A percentile compares a stretch with the other conserved stretches of the same genome.
phyloP scores from a whole-genome alignment of 1,140 invertebrate genomes.

The Galleria mellonella region DNA sequence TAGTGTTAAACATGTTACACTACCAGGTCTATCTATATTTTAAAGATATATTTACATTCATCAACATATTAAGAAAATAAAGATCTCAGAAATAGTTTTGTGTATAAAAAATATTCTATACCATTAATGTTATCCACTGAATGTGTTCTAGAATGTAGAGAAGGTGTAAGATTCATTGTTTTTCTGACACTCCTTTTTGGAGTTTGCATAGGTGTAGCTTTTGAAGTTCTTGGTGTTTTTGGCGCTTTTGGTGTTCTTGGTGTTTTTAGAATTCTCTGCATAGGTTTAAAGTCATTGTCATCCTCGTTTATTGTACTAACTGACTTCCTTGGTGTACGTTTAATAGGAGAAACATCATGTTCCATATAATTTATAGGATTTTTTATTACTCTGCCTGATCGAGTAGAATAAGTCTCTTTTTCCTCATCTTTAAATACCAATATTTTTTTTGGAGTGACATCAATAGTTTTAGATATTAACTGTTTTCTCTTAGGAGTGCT shows the following conservation, averaged over 20 bases:
- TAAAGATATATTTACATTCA: too few species aligned
- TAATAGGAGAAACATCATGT: constrained; percentile 12
- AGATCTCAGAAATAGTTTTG: background rate
- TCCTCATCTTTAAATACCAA: constrained; percentile 49
- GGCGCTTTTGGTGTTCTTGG: constrained; percentile 36
- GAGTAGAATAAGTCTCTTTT: constrained; percentile 23
- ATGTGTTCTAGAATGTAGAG: constrained; percentile 49
- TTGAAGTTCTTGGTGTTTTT: constrained; percentile 14
- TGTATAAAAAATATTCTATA: constrained; percentile 9
- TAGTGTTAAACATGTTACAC: too few species aligned
- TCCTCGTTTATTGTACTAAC: constrained; percentile 32
- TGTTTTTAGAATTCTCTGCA: constrained; percentile 29
- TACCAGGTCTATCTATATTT: too few species aligned
- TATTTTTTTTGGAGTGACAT: constrained; percentile 51
- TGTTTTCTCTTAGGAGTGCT: constrained; percentile 49
- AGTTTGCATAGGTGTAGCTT: constrained; percentile 23
- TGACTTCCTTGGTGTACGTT: constrained; percentile 27
- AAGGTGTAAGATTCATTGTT: constrained; percentile 59
- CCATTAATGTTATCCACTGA: constrained; percentile 56
- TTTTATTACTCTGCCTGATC: constrained; percentile 13
- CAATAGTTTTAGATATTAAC: constrained; percentile 28
- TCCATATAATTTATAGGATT: constrained; percentile 10
- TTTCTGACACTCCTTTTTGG: constrained; percentile 45
- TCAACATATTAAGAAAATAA: too few species aligned
- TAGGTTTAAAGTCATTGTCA: constrained; percentile 50